These are phyloP conservation scores for Macrosoma leucophasiata DNA, from an alignment of 2,888 invertebrate genomes.

Conservation along the genomic window DNA sequence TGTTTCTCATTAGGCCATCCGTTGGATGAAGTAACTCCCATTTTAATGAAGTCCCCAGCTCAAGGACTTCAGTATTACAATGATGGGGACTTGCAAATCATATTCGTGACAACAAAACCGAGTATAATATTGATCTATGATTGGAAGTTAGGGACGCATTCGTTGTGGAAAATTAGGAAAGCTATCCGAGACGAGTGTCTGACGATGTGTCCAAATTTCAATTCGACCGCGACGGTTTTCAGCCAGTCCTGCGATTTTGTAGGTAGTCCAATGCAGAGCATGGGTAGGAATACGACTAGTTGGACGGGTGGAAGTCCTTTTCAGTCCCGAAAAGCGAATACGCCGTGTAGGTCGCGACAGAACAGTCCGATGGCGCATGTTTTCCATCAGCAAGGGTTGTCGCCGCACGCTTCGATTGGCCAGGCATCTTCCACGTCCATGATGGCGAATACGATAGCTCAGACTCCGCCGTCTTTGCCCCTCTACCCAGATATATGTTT, in stretches of 20 bases:
- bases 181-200: conserved; percentile 83
- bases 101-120: conserved; percentile 85
- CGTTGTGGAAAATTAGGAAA: conserved; percentile 87
- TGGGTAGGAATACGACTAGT: conserved; percentile 45
- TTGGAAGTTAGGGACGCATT: conserved; percentile 84
- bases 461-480: conserved; percentile 77
- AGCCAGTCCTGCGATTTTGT: conserved; percentile 63
- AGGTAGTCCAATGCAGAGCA: conserved; percentile 56
- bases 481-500: conserved; percentile 90
- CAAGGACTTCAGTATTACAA: conserved; percentile 76
- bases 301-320: conserved; percentile 60
- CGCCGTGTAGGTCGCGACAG: conserved; percentile 50
- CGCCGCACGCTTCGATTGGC: conserved; percentile 63
- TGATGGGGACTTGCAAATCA: conserved; percentile 80
- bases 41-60: conserved; percentile 80
- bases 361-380: conserved; percentile 67
- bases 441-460: conserved; percentile 62
- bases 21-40: conserved; percentile 91
- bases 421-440: conserved; percentile 64
- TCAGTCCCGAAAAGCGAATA: conserved; percentile 48
- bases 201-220: conserved; percentile 73
- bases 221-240: conserved; percentile 53
- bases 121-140: conserved; percentile 90
- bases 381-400: conserved; percentile 64
- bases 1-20: conserved; percentile 93